Evolutionary conservation across 2,888 invertebrate species (phyloP).

Genomic region (Erebia aethiops): DNA sequence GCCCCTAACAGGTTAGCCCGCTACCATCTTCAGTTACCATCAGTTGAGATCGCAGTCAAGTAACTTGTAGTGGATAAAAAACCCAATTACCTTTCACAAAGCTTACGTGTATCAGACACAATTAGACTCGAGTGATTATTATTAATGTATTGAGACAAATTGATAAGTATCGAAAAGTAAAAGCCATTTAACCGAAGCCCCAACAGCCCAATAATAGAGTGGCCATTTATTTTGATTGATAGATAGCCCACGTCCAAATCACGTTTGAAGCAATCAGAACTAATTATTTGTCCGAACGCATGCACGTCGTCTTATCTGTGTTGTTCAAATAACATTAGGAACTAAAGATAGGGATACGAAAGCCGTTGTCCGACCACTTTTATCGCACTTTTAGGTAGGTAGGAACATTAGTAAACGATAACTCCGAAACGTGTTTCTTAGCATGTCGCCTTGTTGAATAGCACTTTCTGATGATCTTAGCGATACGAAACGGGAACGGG

Average conservation of each 20-base stretch:
- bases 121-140: background rate
- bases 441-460: background rate
- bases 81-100: background rate
- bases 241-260: conserved; percentile 32
- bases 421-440: background rate
- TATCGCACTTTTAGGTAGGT: background rate
- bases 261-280: conserved; percentile 35
- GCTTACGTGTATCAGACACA: background rate
- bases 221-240: conserved; percentile 35
- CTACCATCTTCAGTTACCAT: no score
- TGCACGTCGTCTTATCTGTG: conserved; percentile 33
- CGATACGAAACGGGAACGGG: background rate
- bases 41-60: no score
- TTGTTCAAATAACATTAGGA: conserved; percentile 32
- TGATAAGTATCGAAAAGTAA: conserved; percentile 18
- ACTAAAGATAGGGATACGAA: conserved; percentile 45
- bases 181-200: conserved; percentile 17
- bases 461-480: background rate
- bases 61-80: no score
- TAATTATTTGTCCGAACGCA: conserved; percentile 36
- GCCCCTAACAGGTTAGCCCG: no score
- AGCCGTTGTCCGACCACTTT: conserved; percentile 43
- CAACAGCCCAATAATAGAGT: conserved; percentile 29
- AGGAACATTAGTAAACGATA: conserved; percentile 1
- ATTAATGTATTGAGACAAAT: background rate